phyloP scores from a whole-genome alignment of 2,888 invertebrate genomes.

The Trimorus sp. region DNA sequence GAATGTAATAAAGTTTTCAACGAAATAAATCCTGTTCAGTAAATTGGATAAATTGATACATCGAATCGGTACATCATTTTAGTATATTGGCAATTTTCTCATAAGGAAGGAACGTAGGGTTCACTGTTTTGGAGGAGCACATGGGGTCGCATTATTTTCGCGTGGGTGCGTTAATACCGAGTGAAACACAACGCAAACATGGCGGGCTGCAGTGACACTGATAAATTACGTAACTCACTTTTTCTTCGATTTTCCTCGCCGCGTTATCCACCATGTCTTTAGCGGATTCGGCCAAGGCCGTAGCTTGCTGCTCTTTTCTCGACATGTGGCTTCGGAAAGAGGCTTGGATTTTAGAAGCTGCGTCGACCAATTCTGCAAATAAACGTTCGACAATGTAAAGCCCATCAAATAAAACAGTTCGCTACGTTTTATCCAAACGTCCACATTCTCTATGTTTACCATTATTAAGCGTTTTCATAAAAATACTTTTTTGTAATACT shows the following conservation, averaged over 20 bases:
- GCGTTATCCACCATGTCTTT: constrained; percentile 76
- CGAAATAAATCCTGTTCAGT: no score
- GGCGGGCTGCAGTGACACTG: constrained; percentile 23
- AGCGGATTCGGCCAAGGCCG: constrained; percentile 74
- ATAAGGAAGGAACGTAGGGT: not conserved
- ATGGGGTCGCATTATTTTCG: constrained; percentile 10
- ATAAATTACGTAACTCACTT: constrained; percentile 73
- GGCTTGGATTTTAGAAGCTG: constrained; percentile 95
- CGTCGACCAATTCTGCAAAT: constrained; percentile 88
- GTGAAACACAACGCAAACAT: constrained; percentile 29
- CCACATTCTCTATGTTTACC: not conserved
- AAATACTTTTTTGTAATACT: no score
- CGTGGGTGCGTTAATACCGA: constrained; percentile 20
- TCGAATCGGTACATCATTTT: no score
- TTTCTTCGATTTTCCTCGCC: constrained; percentile 77
- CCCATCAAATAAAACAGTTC: no score
- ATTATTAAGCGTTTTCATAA: no score
- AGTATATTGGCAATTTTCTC: no score
- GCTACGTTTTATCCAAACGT: no score
- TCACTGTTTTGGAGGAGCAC: not conserved
- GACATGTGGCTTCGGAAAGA: constrained; percentile 95
- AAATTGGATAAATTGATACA: no score
- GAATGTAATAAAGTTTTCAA: no score
- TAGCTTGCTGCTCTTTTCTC: constrained; percentile 85
- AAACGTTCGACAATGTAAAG: no score